These are phyloP conservation scores for Nanger granti DNA, from an alignment of 2,113 vertebrate species.

Conservation along the genomic window DNA sequence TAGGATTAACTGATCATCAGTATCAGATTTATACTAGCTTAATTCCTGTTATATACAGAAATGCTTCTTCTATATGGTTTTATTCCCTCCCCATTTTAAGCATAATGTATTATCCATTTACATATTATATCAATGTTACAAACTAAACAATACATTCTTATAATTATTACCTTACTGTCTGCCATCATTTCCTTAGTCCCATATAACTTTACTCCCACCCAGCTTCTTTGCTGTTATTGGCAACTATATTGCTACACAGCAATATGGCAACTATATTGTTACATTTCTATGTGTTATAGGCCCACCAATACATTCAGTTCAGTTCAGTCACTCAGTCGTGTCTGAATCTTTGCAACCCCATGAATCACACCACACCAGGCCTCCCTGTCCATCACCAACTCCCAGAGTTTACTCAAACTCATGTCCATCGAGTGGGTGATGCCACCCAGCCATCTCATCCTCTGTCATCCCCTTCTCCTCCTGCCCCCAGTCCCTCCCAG, in stretches of 20 bases:
- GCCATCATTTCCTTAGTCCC: background rate
- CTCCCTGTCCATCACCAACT: no score
- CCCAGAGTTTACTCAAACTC: no score
- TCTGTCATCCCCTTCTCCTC: no score
- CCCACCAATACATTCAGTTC: background rate
- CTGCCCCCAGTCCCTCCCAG: no score
- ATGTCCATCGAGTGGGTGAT: no score
- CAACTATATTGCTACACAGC: background rate
- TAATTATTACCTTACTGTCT: background rate
- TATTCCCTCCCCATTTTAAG: background rate
- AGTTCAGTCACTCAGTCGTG: no score
- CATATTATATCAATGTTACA: background rate
- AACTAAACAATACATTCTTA: background rate
- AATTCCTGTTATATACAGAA: background rate
- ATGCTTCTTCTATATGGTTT: background rate
- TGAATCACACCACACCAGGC: no score
- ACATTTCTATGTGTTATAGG: background rate
- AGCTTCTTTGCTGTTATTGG: background rate
- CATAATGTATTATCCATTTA: background rate
- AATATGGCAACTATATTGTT: background rate
- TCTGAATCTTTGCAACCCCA: rapidly evolving
- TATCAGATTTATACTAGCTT: background rate
- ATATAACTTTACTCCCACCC: background rate
- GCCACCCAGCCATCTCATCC: no score
- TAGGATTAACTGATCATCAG: background rate